Conservation (phyloP, 1,140 invertebrate species). For the Achroia grisella region DNA sequence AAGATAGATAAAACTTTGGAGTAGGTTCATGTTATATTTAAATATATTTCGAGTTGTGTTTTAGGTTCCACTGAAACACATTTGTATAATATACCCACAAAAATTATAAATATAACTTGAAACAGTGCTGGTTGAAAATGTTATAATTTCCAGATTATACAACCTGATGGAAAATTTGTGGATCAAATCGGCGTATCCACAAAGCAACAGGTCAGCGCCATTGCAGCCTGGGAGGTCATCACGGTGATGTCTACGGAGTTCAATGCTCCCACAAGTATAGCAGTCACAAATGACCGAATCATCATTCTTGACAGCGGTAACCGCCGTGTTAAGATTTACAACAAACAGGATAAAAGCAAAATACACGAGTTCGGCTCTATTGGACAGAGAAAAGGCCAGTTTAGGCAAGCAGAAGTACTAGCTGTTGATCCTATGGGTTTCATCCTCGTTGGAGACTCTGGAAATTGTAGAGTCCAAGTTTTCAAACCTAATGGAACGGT, state of each 20-base stretch:
- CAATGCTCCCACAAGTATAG: constrained; percentile 81
- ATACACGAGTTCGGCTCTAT: constrained; percentile 75
- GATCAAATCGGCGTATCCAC: constrained; percentile 59
- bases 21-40: too few species aligned
- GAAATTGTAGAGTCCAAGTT: constrained; percentile 84
- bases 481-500: constrained; percentile 79
- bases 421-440: constrained; percentile 82
- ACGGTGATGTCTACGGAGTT: constrained; percentile 70
- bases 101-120: not conserved
- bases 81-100: too few species aligned
- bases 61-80: too few species aligned
- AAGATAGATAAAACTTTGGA: too few species aligned
- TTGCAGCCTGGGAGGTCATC: constrained; percentile 43
- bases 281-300: constrained; percentile 72
- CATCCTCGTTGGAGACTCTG: constrained; percentile 84
- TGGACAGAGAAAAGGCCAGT: constrained; percentile 77
- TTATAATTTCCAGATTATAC: constrained; percentile 48
- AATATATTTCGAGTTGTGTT: too few species aligned
- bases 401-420: constrained; percentile 80
- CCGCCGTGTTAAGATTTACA: constrained; percentile 77
- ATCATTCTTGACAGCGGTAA: constrained; percentile 81
- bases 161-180: constrained; percentile 64
- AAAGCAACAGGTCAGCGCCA: constrained; percentile 30
- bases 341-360: constrained; percentile 68
- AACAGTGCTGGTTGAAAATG: not conserved